Evolutionary conservation across 2,888 invertebrate genomes (phyloP).

Genomic region (Chaitophorus viminalis): DNA sequence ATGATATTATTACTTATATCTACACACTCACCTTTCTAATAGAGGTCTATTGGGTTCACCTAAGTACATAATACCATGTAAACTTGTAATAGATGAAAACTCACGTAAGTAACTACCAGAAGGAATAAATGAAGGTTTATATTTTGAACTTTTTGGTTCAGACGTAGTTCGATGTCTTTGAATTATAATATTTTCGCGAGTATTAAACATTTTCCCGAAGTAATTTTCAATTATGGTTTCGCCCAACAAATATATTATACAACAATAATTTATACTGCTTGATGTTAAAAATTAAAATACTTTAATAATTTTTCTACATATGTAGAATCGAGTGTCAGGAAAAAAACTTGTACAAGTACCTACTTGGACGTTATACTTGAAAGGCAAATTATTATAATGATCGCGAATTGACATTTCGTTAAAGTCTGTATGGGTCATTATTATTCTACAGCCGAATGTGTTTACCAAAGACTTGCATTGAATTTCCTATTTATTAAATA

Average conservation of each 20-base stretch:
- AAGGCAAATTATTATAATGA: not conserved
- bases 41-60: constrained; percentile 63
- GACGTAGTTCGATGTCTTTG: not conserved
- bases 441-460: not conserved
- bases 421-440: not conserved
- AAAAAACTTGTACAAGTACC: not conserved
- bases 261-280: not conserved
- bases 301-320: not conserved
- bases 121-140: not conserved
- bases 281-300: not conserved
- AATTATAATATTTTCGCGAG: constrained; percentile 11
- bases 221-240: not conserved
- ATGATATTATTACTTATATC: not conserved
- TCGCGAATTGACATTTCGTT: not conserved
- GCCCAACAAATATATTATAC: not conserved
- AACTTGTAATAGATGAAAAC: constrained; percentile 63
- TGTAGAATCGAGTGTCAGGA: not conserved
- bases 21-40: constrained; percentile 62
- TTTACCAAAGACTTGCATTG: not conserved
- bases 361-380: not conserved
- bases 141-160: not conserved
- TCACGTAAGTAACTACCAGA: constrained; percentile 58
- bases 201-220: constrained; percentile 15
- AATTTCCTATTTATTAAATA: not conserved
- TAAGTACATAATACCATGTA: constrained; percentile 64